Base-by-base conservation (phyloP, 2,113 vertebrate genomes). In the Megalops atlanticus region DNA sequence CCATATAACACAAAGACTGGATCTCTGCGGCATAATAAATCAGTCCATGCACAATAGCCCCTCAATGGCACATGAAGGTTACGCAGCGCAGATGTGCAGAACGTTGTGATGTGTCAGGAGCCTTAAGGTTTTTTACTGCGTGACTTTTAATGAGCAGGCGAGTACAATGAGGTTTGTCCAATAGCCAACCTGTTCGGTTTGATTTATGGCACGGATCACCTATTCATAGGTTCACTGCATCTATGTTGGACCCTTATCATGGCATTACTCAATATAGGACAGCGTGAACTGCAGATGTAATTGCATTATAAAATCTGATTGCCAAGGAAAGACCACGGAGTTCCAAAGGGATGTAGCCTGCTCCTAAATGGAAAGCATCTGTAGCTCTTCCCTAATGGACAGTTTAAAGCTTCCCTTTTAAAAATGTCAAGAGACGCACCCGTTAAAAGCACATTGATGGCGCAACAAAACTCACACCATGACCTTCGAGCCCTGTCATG, bases 381-480 rank as follows among this genome's bases (percentile, higher is more conserved):
- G 68, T 15, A 43, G n/a, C 49, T 16, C 16, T 68, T 78, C 21
- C 52, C 77, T 58, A n/a, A 64, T 38, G 58, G 52, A 78, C 36
- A 38, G 36, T 36, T 77, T 71, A 71, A 79, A 40, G 54, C 18
- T 49, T 80, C 64, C 68, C 36, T 74, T 27, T 74, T 40, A 74
- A 74, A 33, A 71, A 38, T 40, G 71, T 74, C 64, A 69, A 72
- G 64, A 52, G 74, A 73, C 71, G 27, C 47, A 39, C 21, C 70
- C 52, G 45, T 73, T 40, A 41, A 75, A 31, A 75, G 58, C 33
- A 36, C 49, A 74, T 74, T 80, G 47, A 49, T 41, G n/a, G 15
- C 21, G 27, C 72, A 41, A 74, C 47, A 58, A 35, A 74, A 80
- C 58, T 75, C 18, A 27, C 47, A 58, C 38, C n/a, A 47, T 18